phyloP scores from a whole-genome alignment of 2,113 vertebrate genomes.

The Amphiprion percula region DNA sequence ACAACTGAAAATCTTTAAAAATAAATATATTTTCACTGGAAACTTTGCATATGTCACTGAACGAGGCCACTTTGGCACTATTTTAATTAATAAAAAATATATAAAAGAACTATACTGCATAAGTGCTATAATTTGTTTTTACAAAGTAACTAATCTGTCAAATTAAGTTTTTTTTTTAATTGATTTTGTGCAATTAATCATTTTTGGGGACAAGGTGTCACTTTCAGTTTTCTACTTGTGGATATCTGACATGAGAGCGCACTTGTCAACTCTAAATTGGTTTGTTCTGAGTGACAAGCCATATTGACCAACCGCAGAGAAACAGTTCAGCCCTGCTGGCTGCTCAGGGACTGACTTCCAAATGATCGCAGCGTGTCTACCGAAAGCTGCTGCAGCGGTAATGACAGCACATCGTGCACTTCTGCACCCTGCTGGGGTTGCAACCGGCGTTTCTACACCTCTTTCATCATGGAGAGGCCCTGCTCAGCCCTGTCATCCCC shows the following conservation, averaged over 20 bases:
- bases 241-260: conserved; percentile 33
- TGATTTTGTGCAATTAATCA: conserved; percentile 40
- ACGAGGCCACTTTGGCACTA: background rate
- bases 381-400: conserved; percentile 18
- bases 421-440: conserved; percentile 51
- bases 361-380: conserved; percentile 37
- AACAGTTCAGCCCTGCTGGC: conserved; percentile 26
- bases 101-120: background rate
- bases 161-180: conserved; percentile 27
- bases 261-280: conserved; percentile 40
- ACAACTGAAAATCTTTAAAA: conserved; percentile 11
- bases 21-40: conserved; percentile 3
- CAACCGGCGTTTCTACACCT: conserved; percentile 16
- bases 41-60: background rate
- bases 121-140: conserved; percentile 32
- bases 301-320: conserved; percentile 53
- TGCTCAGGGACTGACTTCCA: conserved; percentile 34
- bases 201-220: conserved; percentile 37
- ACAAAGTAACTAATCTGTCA: conserved; percentile 14
- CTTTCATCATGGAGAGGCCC: conserved; percentile 38
- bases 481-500: conserved; percentile 27
- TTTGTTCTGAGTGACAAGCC: conserved; percentile 64
- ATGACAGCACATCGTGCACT: conserved; percentile 45
- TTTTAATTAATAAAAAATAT: conserved; percentile 17
- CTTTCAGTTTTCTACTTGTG: conserved; percentile 50